Base-by-base conservation (phyloP, 2,797 vertebrate species). In the Pangasius larnaudii region DNA sequence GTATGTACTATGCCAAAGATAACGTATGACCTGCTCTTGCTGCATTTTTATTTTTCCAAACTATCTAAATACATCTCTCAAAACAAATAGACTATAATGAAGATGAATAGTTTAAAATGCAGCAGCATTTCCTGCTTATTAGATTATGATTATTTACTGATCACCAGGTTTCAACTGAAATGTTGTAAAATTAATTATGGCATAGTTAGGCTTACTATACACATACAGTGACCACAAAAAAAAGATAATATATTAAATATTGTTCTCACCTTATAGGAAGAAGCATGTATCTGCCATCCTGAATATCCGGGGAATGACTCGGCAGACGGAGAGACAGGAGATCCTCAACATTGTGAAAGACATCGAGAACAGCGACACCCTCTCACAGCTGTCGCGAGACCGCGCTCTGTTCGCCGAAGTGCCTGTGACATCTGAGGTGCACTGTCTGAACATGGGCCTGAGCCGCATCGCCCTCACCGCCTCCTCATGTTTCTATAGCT, bases 261-360 rank as follows among this genome's bases (percentile, higher is more conserved):
- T 65, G 27, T 59, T 81, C 14, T 75, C 33, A 3, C 13, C 49
- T 69, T 80, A 33, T 46, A 97, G 97, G 91, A 97, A 96, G 94
- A 96, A 97, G 86, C 98, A 99, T 0, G 96, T 99, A 87, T 96
- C 97, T 0, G 97, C 97, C 77, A 94, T 99, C 22, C 89, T 99
- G 71, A 97, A 98, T 77, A 94, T 98, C 63, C 96, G 97, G 0
- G 98, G 98, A 0, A 94, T 96, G 91, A 96, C 95, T 1, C 94
- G 94, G 14, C 95, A 96, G 19, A 88, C 91, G 0, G 94, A 96
- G 33, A 96, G 97, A 0, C 97, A 98, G 74, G 97, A 97, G 94
- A 97, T 99, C 92, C 92, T 98, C 86, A 97, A 96, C 1, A 96
- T 98, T 24, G 94, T 98, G 84, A 95, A 96, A 85, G 97, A 98